Base-by-base conservation (phyloP, 2,113 vertebrate species). In the Myodes glareolus region DNA sequence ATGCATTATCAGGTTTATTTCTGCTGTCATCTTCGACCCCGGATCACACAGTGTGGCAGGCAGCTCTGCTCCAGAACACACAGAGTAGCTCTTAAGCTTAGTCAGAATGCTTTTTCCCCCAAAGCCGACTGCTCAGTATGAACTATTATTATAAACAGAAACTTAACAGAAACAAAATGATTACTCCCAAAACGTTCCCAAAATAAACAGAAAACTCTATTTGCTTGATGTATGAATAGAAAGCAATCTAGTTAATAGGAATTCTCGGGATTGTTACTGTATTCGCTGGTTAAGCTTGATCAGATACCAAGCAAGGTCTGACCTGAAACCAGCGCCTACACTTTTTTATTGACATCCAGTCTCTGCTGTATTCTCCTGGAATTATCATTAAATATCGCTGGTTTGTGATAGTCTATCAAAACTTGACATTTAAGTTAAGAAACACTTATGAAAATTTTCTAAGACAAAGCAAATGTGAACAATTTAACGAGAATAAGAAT, bases 21-120 rank as follows among this genome's bases (percentile, higher is more conserved):
- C 91, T 42, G 80, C 33, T 88, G 58, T 16, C 58, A 1, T 29
- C n/a, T 42, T 68, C 5, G 33, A 2, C 33, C 5, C 65, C 42
- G 11, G 16, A 52, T 61, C 13, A 10, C 9, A 65, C 3, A 10
- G 33, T 4, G 4, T 19, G 13, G n/a, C 39, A 17, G 3, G 23
- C 7, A 7, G 4, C 19, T 61, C 4, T 7, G 0, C 0, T 19
- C 27, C 1, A 0, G 10, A 39, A 23, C 0, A 33, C 19, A 73
- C 55, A 50, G 31, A 61, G 7, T 3, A n/a, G 9, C 7, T 3
- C 0, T 81, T 36, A 27, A 12, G 8, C 0, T 14, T 75, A 21
- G 11, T 58, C 78, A 68, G 27, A 14, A 52, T 65, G 5, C 5
- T 63, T 14, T 9, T 7, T 17, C 58, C 39, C 55, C n/a, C 33